Evolutionary conservation across 2,113 vertebrate genomes (phyloP).

Genomic region (Phycodurus eques): DNA sequence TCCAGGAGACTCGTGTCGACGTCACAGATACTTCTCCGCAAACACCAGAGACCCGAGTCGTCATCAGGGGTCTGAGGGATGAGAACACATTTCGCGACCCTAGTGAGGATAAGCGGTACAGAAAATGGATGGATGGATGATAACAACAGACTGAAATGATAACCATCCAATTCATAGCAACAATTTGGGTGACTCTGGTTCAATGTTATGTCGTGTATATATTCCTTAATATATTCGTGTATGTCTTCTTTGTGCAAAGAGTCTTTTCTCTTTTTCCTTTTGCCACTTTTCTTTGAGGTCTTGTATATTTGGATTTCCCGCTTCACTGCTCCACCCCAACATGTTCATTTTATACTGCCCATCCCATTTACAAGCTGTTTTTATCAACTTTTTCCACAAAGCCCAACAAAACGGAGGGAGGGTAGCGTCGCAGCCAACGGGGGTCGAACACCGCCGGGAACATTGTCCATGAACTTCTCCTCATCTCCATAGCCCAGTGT

Average conservation of each 20-base stretch:
- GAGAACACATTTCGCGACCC: too few relatives aligned
- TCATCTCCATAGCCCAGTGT: slow-evolving; percentile 73
- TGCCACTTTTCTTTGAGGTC: slow-evolving; percentile 64
- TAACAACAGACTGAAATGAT: background rate
- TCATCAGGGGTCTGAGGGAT: too few relatives aligned
- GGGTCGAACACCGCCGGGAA: slow-evolving; percentile 62
- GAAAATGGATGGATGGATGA: too few relatives aligned
- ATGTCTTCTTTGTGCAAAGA: background rate
- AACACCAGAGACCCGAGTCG: too few relatives aligned
- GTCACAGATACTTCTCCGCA: too few relatives aligned
- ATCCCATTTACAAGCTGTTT: slow-evolving; percentile 78
- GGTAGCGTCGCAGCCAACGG: slow-evolving; percentile 47
- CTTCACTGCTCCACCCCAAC: slow-evolving; percentile 73
- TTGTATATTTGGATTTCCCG: slow-evolving; percentile 77
- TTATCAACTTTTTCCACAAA: slow-evolving; percentile 78
- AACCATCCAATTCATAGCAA: background rate
- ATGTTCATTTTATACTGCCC: slow-evolving; percentile 71
- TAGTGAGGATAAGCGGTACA: too few relatives aligned
- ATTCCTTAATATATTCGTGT: too few relatives aligned
- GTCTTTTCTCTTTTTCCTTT: slow-evolving; percentile 29
- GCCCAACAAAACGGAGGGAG: slow-evolving; percentile 76
- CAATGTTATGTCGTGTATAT: background rate
- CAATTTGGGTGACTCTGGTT: background rate
- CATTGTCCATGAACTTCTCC: slow-evolving; percentile 75
- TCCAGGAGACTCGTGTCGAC: too few relatives aligned